Percentiles rank a stretch among this genome's conserved stretches.
phyloP scores from a whole-genome alignment of 2,888 invertebrate species.

The Phalera bucephala region DNA sequence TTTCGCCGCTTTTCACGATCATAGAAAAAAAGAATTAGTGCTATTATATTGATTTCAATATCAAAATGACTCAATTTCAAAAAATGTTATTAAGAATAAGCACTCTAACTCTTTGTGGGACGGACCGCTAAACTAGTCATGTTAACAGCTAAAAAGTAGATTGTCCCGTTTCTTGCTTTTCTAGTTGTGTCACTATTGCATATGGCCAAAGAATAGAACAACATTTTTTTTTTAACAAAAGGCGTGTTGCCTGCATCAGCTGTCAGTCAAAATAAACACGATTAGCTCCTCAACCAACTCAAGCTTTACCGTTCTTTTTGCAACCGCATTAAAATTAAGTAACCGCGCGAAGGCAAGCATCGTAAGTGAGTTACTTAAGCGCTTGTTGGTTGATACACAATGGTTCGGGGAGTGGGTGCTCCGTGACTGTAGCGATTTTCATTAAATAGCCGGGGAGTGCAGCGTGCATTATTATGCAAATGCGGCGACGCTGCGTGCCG shows the following conservation, averaged over 20 bases:
- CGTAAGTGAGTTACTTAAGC: background rate
- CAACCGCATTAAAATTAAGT: constrained; percentile 1
- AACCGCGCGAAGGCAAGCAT: background rate
- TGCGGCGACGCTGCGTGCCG: constrained; percentile 37
- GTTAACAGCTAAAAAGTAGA: no score
- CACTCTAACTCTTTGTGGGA: no score
- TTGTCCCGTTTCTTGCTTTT: no score
- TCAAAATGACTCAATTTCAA: no score
- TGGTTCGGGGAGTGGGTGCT: background rate
- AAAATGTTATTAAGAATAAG: no score
- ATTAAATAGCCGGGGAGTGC: constrained; percentile 55
- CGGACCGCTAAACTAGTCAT: no score
- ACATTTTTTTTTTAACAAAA: no score
- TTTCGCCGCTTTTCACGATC: no score
- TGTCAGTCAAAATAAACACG: background rate
- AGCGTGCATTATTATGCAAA: constrained; percentile 65
- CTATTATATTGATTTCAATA: no score
- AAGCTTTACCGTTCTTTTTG: background rate
- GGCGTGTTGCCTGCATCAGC: background rate
- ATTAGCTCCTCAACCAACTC: background rate
- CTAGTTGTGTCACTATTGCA: no score
- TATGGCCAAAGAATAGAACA: no score
- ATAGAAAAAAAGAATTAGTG: no score
- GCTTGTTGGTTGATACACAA: background rate
- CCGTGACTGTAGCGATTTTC: constrained; percentile 46